Base-by-base conservation (phyloP, 2,797 vertebrate species). In the Sylvia borin region DNA sequence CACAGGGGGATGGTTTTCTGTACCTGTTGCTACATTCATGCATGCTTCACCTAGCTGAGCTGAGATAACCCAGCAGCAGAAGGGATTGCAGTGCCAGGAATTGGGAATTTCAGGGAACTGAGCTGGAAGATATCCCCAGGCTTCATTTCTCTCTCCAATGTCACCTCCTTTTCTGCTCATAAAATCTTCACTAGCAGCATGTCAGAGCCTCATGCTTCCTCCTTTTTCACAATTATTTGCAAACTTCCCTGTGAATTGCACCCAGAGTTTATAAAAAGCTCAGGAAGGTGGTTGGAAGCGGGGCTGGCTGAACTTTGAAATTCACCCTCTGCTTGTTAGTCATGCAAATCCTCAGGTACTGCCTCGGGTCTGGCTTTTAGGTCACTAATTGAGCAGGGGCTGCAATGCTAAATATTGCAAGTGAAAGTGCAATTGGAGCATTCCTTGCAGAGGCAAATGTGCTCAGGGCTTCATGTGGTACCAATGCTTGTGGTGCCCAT, bases 231-330 rank as follows among this genome's bases (percentile, higher is more conserved):
- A 88, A 72, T 96, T 74, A 89, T 97, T 96, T 86, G 91, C 96
- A 89, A 92, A 90, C 92, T 96, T 96, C 86, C 81, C 92, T 86
- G 85, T 86, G 96, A 96, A 96, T 96, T 94, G 93, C 90, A 90
- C 74, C 76, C 70, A 2, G 3, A 71, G 92, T 95, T 93, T 96
- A 93, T 92, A 92, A 96, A 96, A 95, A 96, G 91, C 82, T 90
- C 81, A 90, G 91, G 86, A 88, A 93, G 85, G 92, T 7, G 57
- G 61, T 75, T 95, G 85, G 80, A 93, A 92, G 36, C 0, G 1
- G 76, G 38, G 71, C 74, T 85, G 50, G 38, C 72, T 95, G 92
- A 90, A 93, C 86, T 95, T 95, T 95, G 95, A 96, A 94, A 94
- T 95, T 95, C 87, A 82, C 85, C 65, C 64, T 50, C 78, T 80